Percentiles rank a stretch among this genome's conserved stretches.
Evolutionary conservation across 2,888 invertebrate species (phyloP).

Genomic region (Pocota personata): DNA sequence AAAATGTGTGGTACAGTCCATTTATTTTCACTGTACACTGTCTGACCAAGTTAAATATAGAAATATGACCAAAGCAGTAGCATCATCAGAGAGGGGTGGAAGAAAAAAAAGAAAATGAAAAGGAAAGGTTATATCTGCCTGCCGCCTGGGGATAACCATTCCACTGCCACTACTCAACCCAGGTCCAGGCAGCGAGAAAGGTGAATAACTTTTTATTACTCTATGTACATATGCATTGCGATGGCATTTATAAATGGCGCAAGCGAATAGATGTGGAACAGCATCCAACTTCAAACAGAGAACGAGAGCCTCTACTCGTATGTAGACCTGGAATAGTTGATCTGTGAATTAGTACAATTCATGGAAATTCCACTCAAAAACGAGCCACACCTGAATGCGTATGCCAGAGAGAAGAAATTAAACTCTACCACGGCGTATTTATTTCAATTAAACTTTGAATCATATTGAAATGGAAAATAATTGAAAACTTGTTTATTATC

Average conservation of each 20-base stretch:
- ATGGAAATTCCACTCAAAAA: background rate
- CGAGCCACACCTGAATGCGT: slow-evolving; percentile 33
- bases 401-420: background rate
- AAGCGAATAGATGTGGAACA: slow-evolving; percentile 23
- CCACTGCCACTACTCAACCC: background rate
- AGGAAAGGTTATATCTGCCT: slow-evolving; percentile 29
- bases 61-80: slow-evolving; percentile 31
- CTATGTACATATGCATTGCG: slow-evolving; percentile 34
- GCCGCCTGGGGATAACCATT: slow-evolving; percentile 41
- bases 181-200: slow-evolving; percentile 36
- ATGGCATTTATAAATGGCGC: slow-evolving; percentile 41
- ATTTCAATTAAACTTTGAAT: slow-evolving; percentile 62
- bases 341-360: slow-evolving; percentile 34
- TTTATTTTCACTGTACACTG: slow-evolving; percentile 28
- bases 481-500: slow-evolving; percentile 66
- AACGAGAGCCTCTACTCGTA: background rate
- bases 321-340: slow-evolving; percentile 44
- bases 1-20: background rate
- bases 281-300: background rate
- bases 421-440: slow-evolving; percentile 36
- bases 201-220: slow-evolving; percentile 59
- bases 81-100: background rate
- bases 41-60: slow-evolving; percentile 32
- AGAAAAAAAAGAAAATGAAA: slow-evolving; percentile 17
- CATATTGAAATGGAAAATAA: slow-evolving; percentile 69